These are phyloP conservation scores for Trematocara zebra DNA, from an alignment of 2,113 vertebrate species.

Conservation along the genomic window DNA sequence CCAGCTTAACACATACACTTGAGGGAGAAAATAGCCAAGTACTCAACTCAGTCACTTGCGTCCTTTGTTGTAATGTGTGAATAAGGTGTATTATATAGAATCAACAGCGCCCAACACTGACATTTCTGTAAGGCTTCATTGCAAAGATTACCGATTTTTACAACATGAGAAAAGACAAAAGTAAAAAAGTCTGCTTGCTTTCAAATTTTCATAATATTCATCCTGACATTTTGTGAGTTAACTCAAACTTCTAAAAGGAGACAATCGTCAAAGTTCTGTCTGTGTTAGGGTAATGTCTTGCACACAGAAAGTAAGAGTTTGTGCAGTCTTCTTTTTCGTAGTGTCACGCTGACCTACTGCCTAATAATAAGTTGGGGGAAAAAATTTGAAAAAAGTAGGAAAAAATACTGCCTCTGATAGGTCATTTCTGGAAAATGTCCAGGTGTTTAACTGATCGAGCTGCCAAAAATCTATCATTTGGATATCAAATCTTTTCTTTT, in stretches of 20 bases:
- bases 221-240: slow-evolving; percentile 18
- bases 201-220: background rate
- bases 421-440: slow-evolving; percentile 9
- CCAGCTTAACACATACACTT: background rate
- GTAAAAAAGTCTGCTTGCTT: background rate
- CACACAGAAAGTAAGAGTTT: background rate
- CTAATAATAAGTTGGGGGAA: background rate
- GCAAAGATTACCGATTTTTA: background rate
- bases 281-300: background rate
- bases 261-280: background rate
- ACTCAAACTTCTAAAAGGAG: background rate
- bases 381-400: background rate
- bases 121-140: background rate
- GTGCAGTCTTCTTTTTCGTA: background rate
- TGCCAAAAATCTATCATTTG: background rate
- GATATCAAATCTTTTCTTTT: background rate
- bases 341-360: slow-evolving; percentile 49
- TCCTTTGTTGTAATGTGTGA: background rate
- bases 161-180: background rate
- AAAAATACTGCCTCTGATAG: background rate
- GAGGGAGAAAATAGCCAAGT: background rate
- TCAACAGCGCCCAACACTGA: background rate
- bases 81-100: background rate
- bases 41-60: background rate
- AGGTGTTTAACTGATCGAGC: background rate